Evolutionary conservation across 2,113 vertebrate genomes (phyloP).

Genomic region (Tragulus kanchil): DNA sequence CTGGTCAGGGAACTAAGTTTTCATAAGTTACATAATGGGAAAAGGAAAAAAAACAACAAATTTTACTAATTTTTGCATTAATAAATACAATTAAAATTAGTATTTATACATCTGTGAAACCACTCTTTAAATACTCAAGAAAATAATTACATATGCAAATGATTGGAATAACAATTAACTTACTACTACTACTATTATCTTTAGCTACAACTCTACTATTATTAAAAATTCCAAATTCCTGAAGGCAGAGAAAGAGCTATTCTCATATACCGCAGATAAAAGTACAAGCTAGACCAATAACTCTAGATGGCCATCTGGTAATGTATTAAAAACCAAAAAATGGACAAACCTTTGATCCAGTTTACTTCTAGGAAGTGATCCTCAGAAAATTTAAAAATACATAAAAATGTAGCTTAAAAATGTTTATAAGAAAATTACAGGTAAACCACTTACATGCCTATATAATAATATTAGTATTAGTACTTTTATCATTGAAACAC

Average conservation of each 20-base stretch:
- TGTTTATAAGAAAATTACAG: background rate
- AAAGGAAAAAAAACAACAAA: background rate
- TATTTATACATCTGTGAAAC: background rate
- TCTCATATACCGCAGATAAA: background rate
- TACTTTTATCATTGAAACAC: conserved; percentile 6
- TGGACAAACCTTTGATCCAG: background rate
- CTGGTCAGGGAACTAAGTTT: background rate
- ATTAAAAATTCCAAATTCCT: background rate
- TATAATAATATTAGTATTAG: background rate
- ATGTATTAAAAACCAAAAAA: conserved; percentile 47
- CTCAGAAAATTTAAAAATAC: conserved; percentile 13
- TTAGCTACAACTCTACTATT: background rate
- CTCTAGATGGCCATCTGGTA: background rate
- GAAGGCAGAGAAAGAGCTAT: background rate
- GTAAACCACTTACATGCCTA: background rate
- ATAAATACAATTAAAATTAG: conserved; percentile 21
- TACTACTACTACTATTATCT: background rate
- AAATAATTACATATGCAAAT: background rate
- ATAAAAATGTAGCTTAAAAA: background rate
- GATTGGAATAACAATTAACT: background rate
- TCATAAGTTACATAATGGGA: background rate
- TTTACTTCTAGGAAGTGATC: conserved; percentile 9
- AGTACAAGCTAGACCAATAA: background rate
- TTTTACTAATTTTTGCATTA: conserved; percentile 18
- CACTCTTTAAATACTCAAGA: background rate